Percentiles rank a stretch among this genome's conserved stretches.
phyloP scores from a whole-genome alignment of 2,113 vertebrate genomes.

The Alaudala cheleensis region DNA sequence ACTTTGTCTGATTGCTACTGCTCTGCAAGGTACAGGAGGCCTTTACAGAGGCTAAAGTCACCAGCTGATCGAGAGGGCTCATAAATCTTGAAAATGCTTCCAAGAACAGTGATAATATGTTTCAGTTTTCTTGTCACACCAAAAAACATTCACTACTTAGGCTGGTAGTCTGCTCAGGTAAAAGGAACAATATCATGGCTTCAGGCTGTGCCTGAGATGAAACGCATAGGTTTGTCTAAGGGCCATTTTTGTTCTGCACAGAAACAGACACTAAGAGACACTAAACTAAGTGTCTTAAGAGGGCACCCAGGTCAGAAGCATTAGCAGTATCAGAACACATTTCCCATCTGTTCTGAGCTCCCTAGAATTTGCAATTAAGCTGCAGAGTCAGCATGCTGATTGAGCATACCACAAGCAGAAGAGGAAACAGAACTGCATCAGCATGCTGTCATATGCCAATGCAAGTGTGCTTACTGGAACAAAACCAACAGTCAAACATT shows the following conservation, averaged over 20 bases:
- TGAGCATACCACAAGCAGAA: neutral
- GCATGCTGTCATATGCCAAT: neutral
- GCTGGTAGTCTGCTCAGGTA: neutral
- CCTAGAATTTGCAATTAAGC: neutral
- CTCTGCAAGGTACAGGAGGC: neutral
- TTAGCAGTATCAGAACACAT: neutral
- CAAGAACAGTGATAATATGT: neutral
- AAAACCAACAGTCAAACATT: neutral
- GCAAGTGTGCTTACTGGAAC: neutral
- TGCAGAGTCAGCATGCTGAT: neutral
- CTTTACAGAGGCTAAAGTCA: neutral
- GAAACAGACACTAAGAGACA: neutral
- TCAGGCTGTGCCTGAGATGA: neutral
- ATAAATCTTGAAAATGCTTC: neutral
- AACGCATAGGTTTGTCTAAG: neutral
- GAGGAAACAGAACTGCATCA: neutral
- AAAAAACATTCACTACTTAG: neutral
- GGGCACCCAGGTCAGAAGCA: neutral
- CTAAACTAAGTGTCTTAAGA: neutral
- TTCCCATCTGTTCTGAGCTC: neutral
- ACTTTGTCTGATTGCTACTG: neutral
- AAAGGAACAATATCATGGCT: neutral
- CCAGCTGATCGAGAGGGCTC: fast-evolving
- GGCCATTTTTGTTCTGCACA: neutral
- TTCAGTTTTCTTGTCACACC: neutral